Base-by-base conservation (phyloP, 1,140 invertebrate genomes). In the Radopholus similis region DNA sequence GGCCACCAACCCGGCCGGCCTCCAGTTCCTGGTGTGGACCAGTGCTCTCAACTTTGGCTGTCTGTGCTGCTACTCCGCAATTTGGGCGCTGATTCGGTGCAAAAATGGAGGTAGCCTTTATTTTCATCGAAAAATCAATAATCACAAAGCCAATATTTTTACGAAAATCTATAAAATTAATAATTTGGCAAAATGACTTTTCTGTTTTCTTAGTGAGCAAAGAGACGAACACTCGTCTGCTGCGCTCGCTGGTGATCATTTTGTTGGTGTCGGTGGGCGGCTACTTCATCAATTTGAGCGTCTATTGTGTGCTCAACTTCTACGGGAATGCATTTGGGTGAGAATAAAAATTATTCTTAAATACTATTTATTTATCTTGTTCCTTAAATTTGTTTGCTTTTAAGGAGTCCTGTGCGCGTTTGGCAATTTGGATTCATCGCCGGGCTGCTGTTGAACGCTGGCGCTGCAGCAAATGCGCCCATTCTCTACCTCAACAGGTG, bases 371-470 rank as follows among this genome's bases (percentile, higher is more conserved):
- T n/a, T n/a, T n/a, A n/a, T n/a, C n/a, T n/a, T n/a, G n/a, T n/a
- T n/a, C n/a, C n/a, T n/a, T n/a, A n/a, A n/a, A n/a, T n/a, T n/a
- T n/a, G n/a, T n/a, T n/a, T n/a, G n/a, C n/a, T n/a, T n/a, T n/a
- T n/a, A n/a, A n/a, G 35, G 18, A 23, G n/a, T 26, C 40, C n/a
- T 15, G 47, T 47, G 4, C 9, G 18, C 34, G 13, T 49, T 23
- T 62, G 59, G 59, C 40, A 62, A 49, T 18, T 62, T 8, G 28
- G 59, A 4, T 62, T 62, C 9, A 62, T 62, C 47, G 40, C n/a
- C 8, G 59, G 59, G 32, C 15, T 58, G 32, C 23, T 58, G 40
- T 15, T 58, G 23, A 58, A 58, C 21, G 21, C 26, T 44, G 56
- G 32, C n/a, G 30, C 56, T 4, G 56, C 3, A 40, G 5, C 56